These are phyloP conservation scores for Synaphobranchus kaupii DNA, from an alignment of 2,797 vertebrate genomes.

Conservation along the genomic window DNA sequence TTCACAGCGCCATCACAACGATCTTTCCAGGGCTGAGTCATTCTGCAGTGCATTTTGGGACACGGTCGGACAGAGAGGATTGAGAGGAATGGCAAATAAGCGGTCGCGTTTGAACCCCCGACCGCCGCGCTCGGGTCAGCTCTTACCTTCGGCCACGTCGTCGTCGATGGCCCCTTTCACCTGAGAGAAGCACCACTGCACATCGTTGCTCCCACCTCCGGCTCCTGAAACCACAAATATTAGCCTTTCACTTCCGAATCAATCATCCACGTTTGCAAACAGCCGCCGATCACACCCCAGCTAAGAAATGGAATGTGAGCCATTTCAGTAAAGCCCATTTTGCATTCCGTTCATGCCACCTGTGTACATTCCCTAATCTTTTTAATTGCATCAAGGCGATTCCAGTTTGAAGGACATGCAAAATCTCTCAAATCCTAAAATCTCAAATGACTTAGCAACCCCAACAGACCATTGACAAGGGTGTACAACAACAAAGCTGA, in stretches of 20 bases:
- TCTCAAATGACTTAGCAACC: neutral
- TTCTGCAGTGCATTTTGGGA: neutral
- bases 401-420: neutral
- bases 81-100: neutral
- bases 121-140: neutral
- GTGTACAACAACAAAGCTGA: neutral
- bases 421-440: neutral
- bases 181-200: constrained; percentile 98
- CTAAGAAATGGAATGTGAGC: neutral
- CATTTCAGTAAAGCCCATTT: neutral
- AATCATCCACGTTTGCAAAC: neutral
- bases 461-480: neutral
- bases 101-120: neutral
- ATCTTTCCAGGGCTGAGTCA: neutral
- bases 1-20: neutral
- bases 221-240: constrained; percentile 71
- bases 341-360: neutral
- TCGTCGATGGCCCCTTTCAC: constrained; percentile 96
- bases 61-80: neutral
- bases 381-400: neutral
- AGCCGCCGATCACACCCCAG: neutral
- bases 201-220: constrained; percentile 86
- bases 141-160: constrained; percentile 93
- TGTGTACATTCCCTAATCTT: neutral
- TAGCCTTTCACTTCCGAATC: neutral